Conservation (phyloP, 2,888 invertebrate genomes). For the Rotaria sp. region DNA sequence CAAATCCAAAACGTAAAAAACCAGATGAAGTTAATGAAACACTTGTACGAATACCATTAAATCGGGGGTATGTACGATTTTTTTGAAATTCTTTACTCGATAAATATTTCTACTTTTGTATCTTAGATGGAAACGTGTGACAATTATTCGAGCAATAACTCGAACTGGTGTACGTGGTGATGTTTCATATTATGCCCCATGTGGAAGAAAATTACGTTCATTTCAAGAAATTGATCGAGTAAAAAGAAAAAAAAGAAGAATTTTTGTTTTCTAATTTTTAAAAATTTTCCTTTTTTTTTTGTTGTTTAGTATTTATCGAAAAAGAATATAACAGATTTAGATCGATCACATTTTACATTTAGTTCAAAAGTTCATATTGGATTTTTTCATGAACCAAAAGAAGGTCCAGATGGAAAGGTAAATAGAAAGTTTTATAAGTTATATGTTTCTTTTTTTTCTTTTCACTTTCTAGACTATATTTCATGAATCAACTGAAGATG, state of each 20-base stretch:
- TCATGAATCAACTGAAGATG: conserved; percentile 31
- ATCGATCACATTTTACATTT: conserved; percentile 82
- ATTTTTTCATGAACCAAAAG: conserved; percentile 72
- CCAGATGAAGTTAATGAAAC: conserved; percentile 17
- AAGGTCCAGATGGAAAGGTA: conserved; percentile 51
- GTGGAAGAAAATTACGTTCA: conserved; percentile 63
- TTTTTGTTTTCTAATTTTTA: no score
- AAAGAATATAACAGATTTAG: conserved; percentile 64
- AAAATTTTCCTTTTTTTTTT: conserved; percentile 39
- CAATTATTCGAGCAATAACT: conserved; percentile 33
- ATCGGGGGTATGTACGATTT: neutral
- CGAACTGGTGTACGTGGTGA: conserved; percentile 74
- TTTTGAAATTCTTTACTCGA: no score
- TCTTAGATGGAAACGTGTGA: conserved; percentile 36
- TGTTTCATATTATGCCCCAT: conserved; percentile 73
- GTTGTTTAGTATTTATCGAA: conserved; percentile 68
- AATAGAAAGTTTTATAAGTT: neutral
- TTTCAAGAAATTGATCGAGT: conserved; percentile 61
- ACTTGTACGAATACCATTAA: conserved; percentile 19
- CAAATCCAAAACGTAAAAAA: conserved; percentile 15
- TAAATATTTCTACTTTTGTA: neutral
- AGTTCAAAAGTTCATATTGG: conserved; percentile 80
- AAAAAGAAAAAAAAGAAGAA: conserved; percentile 31
- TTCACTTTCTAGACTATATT: conserved; percentile 20
- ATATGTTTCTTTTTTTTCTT: neutral